phyloP scores from a whole-genome alignment of 2,888 invertebrate species.

The Ectemnius lituratus region DNA sequence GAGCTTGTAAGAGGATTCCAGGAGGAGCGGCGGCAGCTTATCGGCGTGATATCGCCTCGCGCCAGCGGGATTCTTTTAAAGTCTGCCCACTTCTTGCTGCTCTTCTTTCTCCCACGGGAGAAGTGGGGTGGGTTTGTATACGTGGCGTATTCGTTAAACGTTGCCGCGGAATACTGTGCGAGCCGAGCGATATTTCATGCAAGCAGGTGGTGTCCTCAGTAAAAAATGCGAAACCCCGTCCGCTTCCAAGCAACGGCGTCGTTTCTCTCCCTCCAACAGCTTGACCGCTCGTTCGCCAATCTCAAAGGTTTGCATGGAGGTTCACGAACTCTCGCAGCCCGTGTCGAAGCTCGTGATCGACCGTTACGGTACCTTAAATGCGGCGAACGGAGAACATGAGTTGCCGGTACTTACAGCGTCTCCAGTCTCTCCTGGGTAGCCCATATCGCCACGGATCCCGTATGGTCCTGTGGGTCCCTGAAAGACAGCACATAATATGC shows the following conservation, averaged over 20 bases:
- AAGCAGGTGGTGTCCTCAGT: slow-evolving; percentile 58
- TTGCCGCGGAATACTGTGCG: slow-evolving; percentile 44
- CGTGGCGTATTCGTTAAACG: slow-evolving; percentile 48
- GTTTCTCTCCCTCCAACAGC: too few species aligned
- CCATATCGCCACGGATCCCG: slow-evolving; percentile 73
- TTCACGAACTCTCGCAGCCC: slow-evolving; percentile 52
- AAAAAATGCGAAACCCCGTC: slow-evolving; percentile 48
- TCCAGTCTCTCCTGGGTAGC: slow-evolving; percentile 72
- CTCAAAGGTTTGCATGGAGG: slow-evolving; percentile 17
- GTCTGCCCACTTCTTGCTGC: slow-evolving; percentile 26
- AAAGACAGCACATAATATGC: slow-evolving; percentile 21
- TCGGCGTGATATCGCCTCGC: slow-evolving; percentile 45
- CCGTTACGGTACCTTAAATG: slow-evolving; percentile 58
- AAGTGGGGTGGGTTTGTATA: too few species aligned
- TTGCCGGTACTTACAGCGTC: slow-evolving; percentile 66
- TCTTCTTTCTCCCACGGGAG: slow-evolving; percentile 26
- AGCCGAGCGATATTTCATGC: slow-evolving; percentile 57
- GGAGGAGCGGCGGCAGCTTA: slow-evolving; percentile 31
- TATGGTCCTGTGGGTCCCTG: slow-evolving; percentile 69
- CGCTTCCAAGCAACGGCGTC: slow-evolving; percentile 1
- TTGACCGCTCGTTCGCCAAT: background rate
- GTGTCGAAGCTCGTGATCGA: slow-evolving; percentile 39
- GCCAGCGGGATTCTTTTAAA: slow-evolving; percentile 31
- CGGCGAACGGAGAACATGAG: slow-evolving; percentile 24
- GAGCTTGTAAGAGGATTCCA: slow-evolving; percentile 45